Evolutionary conservation across 2,113 vertebrate genomes (phyloP), one percentile per base, ranked within the genome.

Genomic region (Eurystomus gularis): DNA sequence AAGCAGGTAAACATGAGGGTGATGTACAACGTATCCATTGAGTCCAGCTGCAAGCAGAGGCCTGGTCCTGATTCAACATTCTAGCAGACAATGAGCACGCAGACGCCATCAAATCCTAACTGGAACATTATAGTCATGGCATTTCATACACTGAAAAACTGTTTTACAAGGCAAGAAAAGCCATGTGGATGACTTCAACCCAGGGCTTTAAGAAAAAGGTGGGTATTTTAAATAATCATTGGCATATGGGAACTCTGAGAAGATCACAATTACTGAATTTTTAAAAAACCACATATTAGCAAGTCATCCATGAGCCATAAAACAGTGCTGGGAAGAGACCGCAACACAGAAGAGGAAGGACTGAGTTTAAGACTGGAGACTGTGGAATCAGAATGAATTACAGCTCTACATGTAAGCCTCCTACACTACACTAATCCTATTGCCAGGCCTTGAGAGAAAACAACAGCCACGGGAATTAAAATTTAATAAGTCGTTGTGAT

Each of bases 161-260:
- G 24, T 57, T 88, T 65, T 9, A 71, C 33, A 40, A 52, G 16
- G 11, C 20, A 71, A 75, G 25, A 78, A 49, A 57, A 49, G 17
- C 13, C 75, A 26, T 48, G 6, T 77, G 54, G 33, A 13, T 37
- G 8, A 80, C n/a, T 81, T 26, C 37, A 28, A 60, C 3, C 4
- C 37, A 3, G 9, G 6, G 16, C 44, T 78, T 83, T 23, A 49
- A 82, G n/a, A 40, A 76, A 80, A 71, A 55, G 4, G 3, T 7
- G 3, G 2, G 0, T 28, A 44, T 79, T 79, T 66, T 25, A 79
- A 73, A 0, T 48, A 33, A 33, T 24, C 33, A 33, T 0, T 55
- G 29, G 20, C 31, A 86, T 19, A 42, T 3, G 2, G 17, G 16
- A 94, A 65, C 10, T 44, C 31, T 26, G 21, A 25, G 3, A 65